Evolutionary conservation across 2,113 vertebrate species (phyloP), one percentile per base, ranked within the genome.

Genomic region (Alosa alosa): DNA sequence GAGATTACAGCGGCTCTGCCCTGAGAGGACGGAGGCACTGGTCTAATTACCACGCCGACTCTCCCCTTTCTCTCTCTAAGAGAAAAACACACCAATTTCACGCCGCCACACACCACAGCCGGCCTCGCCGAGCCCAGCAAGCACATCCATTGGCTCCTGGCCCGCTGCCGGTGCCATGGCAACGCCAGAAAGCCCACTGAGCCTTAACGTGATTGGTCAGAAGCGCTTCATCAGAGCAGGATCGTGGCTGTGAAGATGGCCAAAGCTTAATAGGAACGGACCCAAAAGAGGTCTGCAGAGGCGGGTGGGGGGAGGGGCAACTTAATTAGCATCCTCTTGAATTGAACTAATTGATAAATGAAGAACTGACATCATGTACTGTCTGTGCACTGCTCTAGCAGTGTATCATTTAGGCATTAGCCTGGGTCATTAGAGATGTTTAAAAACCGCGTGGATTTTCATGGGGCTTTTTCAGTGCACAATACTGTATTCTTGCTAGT

Each of bases 1-100:
- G 75, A 85, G 82, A 78, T 85, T 87, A 86, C 84, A 52, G 88
- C 17, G 18, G 20, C 47, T 41, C 49, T 84, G 78, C 82, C 9
- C 81, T 57, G 9, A 55, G n/a, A 46, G 85, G 55, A 81, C 44
- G 85, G 55, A 64, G 41, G 46, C 83, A 41, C 81, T 25, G 64
- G 25, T 82, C 50, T 88, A 85, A 64, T 85, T 45, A 68, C 72
- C 47, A 18, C 17, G 15, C 52, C 17, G 0, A 5, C 52, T 4
- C 18, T 57, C 17, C 0, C 52, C 15, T 4, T 20, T n/a, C 52
- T 57, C 52, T 20, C 52, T 5, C 52, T 57, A 0, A 18, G 52
- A 55, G 52, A 18, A 18, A 55, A 49, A 49, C 47, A 49, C 52
- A 20, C 17, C 52, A 57, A 57, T 57, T 57, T 57, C 17, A 57